These are phyloP conservation scores for Grammomys surdaster DNA, from an alignment of 2,113 vertebrate species.

Conservation along the genomic window DNA sequence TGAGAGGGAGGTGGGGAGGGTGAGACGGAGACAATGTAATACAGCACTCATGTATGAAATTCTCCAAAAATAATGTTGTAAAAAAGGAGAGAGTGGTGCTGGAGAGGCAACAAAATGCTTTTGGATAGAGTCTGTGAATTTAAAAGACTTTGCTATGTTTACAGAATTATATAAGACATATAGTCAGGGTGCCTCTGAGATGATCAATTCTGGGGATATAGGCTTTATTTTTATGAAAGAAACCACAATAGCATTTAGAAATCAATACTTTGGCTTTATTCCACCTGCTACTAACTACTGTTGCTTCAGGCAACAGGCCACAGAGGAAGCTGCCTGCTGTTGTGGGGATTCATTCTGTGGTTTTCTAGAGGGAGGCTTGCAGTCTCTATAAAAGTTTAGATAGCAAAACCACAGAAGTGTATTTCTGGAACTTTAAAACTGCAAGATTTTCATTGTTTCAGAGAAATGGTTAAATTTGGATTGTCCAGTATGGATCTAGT, in stretches of 20 bases:
- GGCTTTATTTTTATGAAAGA: constrained; percentile 41
- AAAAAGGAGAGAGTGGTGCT: constrained; percentile 24
- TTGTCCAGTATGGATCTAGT: not conserved
- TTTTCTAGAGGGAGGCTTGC: constrained; percentile 37
- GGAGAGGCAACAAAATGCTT: not conserved
- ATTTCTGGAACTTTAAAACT: constrained; percentile 57
- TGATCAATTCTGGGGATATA: constrained; percentile 44
- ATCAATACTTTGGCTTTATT: constrained; percentile 41
- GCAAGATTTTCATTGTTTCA: not conserved
- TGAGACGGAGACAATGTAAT: not conserved
- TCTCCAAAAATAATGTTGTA: not conserved
- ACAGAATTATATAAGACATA: not conserved
- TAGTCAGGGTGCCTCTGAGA: not conserved
- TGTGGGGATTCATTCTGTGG: not conserved
- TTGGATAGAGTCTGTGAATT: constrained; percentile 17
- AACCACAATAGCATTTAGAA: not conserved
- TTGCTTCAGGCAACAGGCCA: constrained; percentile 1
- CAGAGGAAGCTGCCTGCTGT: not conserved
- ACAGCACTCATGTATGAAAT: not conserved
- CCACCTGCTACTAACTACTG: constrained; percentile 38
- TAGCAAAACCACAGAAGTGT: not conserved
- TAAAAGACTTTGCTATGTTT: not conserved
- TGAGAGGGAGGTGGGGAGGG: not conserved
- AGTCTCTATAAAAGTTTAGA: not conserved
- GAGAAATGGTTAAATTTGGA: constrained; percentile 49